phyloP scores from a whole-genome alignment of 2,888 invertebrate species.

The Ochropleura leucogaster region DNA sequence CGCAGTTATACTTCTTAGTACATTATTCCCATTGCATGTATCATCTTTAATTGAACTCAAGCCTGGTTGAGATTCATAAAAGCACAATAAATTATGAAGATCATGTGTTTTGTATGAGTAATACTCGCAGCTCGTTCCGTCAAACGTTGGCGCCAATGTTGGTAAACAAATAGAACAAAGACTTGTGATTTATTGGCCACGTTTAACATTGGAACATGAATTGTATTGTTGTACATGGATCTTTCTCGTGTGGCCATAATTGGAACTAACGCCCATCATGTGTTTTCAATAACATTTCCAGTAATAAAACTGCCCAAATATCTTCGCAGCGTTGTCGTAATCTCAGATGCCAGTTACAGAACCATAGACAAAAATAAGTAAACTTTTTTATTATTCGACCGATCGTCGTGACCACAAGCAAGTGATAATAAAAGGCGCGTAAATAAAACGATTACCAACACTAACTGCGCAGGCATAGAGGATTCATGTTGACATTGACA shows the following conservation, averaged over 20 bases:
- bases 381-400: constrained; percentile 30
- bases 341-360: constrained; percentile 5
- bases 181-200: constrained; percentile 10
- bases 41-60: constrained; percentile 46
- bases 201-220: neutral
- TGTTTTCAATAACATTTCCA: neutral
- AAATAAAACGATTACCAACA: constrained; percentile 51
- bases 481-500: constrained; percentile 40
- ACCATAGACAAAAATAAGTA: constrained; percentile 22
- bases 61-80: constrained; percentile 44
- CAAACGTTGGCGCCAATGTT: constrained; percentile 43
- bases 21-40: constrained; percentile 23
- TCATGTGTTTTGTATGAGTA: constrained; percentile 50
- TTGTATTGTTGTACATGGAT: neutral
- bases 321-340: neutral
- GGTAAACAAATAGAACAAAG: constrained; percentile 17
- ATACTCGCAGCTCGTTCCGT: constrained; percentile 7
- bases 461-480: constrained; percentile 50
- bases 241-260: neutral
- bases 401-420: constrained; percentile 36
- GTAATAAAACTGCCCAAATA: neutral
- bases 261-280: neutral
- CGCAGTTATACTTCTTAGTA: constrained; percentile 8
- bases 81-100: constrained; percentile 49
- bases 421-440: constrained; percentile 43